phyloP scores from a whole-genome alignment of 2,113 vertebrate genomes.

The Sceloporus tristichus region DNA sequence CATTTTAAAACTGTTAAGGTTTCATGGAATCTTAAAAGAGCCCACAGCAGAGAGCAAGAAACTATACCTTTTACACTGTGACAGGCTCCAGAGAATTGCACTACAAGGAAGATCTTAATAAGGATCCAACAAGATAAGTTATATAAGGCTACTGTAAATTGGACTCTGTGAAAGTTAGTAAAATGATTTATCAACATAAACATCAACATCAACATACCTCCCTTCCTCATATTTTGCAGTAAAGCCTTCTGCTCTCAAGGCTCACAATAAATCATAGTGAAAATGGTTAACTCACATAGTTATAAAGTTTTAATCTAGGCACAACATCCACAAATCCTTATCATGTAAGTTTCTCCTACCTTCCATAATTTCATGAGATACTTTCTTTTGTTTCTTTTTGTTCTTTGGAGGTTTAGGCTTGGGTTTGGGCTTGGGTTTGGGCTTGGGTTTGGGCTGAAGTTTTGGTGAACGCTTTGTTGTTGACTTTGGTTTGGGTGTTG shows the following conservation, averaged over 20 bases:
- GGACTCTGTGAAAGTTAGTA: neutral
- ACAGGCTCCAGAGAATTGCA: neutral
- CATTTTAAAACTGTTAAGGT: neutral
- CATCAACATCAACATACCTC: too few species aligned
- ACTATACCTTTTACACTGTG: neutral
- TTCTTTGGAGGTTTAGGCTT: conserved; percentile 47
- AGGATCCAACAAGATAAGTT: neutral
- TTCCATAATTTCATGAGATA: conserved; percentile 75
- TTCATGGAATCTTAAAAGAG: neutral
- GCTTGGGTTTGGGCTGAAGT: conserved; percentile 43
- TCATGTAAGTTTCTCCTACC: conserved; percentile 67
- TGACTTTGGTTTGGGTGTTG: conserved; percentile 66
- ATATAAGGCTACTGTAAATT: neutral
- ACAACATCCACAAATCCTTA: neutral
- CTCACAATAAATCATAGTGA: neutral
- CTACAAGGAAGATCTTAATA: neutral
- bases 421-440: conserved; percentile 74
- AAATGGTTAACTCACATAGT: neutral
- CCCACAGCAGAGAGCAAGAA: too few species aligned
- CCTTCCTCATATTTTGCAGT: too few species aligned
- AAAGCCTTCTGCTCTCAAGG: neutral
- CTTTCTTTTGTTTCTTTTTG: conserved; percentile 69
- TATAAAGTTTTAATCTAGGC: neutral
- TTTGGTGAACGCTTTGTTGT: conserved; percentile 75
- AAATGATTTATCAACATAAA: neutral